Base-by-base conservation (phyloP, 2,797 vertebrate species). In the Cuculus canorus region DNA sequence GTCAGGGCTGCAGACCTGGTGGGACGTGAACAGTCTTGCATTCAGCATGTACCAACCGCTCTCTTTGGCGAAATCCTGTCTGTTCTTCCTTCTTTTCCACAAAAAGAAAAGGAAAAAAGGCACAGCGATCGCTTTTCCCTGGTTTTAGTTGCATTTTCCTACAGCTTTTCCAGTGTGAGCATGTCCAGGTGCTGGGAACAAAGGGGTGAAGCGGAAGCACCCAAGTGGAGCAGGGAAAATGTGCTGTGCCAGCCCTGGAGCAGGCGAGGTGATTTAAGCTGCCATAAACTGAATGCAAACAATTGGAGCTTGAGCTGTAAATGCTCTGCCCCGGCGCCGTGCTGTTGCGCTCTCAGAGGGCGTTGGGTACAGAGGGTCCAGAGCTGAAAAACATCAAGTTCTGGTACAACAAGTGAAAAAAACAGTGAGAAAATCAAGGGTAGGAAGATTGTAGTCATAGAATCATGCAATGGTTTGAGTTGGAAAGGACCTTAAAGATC, bases 101-200 rank as follows among this genome's bases (percentile, higher is more conserved):
- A 10, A 70, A 37, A 82, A 23, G 8, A 27, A 11, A 19, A 32
- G 17, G 11, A 6, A 17, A 28, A 39, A 17, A 28, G 35, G 11
- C 0, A 2, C 1, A 18, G 30, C 16, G 8, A 7, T 2, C 3
- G 3, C 18, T 17, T 53, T 66, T 13, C 25, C 0, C 0, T 7
- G 16, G 7, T 1, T 24, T 2, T 1, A 0, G 0, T 7, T 17
- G 32, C 14, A 50, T 21, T 24, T 21, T 19, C 56, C 71, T 2
- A 19, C 33, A 43, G 60, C n/a, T n/a, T 43, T 5, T 22, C 30
- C 54, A 39, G 48, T 13, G 9, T 4, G 1, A 4, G 7, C 27
- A 23, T 16, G 22, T 52, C 24, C 30, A 7, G 30, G 28, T 39
- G 53, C 72, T 4, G 35, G 75, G 35, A 56, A 41, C 6, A 33